Evolutionary conservation across 2,113 vertebrate genomes (phyloP), one percentile per base, ranked within the genome.

Genomic region (Megaceryle maxima): DNA sequence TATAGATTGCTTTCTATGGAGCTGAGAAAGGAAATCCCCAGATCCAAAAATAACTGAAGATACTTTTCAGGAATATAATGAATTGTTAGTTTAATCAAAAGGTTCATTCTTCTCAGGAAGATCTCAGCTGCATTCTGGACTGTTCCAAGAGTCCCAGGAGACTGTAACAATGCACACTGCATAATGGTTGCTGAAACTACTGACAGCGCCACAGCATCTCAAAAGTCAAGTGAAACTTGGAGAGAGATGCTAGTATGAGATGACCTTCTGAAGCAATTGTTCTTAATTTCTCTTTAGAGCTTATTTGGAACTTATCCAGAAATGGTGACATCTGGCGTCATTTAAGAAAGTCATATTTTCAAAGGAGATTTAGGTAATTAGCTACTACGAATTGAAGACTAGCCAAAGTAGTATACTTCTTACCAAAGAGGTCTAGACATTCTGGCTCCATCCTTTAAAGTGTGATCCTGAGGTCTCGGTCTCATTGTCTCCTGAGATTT

Each of bases 381-480:
- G 26, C 33, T 74, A 69, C 67, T 62, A 50, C 19, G 50, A 81
- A 72, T 8, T 81, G 80, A 93, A 94, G 21, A 64, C 28, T 41
- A 93, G 70, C 63, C 76, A 85, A 87, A 90, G 59, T 19, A 90
- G 20, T 26, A 41, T 22, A 50, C 50, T 74, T 94, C 26, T 51
- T 87, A 74, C 37, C 55, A 77, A 80, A 57, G 24, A 94, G 68
- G 92, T 95, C 86, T 74, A 80, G 76, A 93, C 83, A 86, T 26
- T 63, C 64, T 80, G 75, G 63, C 88, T 93, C 88, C 68, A 92
- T 55, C 41, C 50, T 88, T 81, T 77, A 80, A 74, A 86, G 35
- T 53, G 48, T n/a, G 83, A 92, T 62, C 44, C 75, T 62, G 33
- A 80, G 44, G 46, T 37, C 57, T 83, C 44, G 80, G 70, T 93